These are phyloP conservation scores for Cyprinodon diabolis DNA, from an alignment of 2,797 vertebrate species.

Conservation along the genomic window DNA sequence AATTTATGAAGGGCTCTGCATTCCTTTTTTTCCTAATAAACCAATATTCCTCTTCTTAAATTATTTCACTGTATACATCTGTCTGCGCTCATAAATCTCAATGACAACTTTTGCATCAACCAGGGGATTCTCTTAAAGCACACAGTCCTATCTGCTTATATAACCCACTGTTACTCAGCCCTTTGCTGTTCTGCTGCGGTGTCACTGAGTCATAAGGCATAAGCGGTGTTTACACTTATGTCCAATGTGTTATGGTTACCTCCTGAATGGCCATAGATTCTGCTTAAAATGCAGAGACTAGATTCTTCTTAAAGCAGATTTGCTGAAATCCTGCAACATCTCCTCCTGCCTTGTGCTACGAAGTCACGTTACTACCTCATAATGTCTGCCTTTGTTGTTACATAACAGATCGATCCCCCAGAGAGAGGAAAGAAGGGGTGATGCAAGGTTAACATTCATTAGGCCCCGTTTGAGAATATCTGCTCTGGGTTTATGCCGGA, in stretches of 20 bases:
- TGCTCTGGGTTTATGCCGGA: constrained; percentile 7
- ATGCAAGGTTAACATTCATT: constrained; percentile 24
- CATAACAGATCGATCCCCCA: constrained; percentile 67
- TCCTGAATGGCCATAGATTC: constrained; percentile 1
- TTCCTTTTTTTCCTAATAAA: neutral
- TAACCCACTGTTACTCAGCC: constrained; percentile 46
- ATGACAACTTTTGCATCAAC: constrained; percentile 16
- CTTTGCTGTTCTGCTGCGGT: constrained; percentile 41
- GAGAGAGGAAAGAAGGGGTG: constrained; percentile 31
- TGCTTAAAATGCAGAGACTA: neutral
- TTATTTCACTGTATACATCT: neutral
- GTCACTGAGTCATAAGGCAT: constrained; percentile 31
- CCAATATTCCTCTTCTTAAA: neutral
- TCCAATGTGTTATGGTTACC: constrained; percentile 30
- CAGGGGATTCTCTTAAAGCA: constrained; percentile 15
- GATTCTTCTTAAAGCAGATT: neutral
- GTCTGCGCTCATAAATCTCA: constrained; percentile 19
- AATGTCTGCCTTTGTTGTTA: constrained; percentile 55
- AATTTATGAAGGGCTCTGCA: constrained; percentile 2
- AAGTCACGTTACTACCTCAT: constrained; percentile 42
- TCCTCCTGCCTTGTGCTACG: constrained; percentile 12
- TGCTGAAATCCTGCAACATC: neutral
- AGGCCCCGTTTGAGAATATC: constrained; percentile 25
- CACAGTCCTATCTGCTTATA: constrained; percentile 43
- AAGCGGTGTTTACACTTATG: constrained; percentile 35